Percentiles rank a stretch among this genome's conserved stretches.
Evolutionary conservation across 2,113 vertebrate genomes (phyloP).

Genomic region (Sminthopsis crassicaudata): DNA sequence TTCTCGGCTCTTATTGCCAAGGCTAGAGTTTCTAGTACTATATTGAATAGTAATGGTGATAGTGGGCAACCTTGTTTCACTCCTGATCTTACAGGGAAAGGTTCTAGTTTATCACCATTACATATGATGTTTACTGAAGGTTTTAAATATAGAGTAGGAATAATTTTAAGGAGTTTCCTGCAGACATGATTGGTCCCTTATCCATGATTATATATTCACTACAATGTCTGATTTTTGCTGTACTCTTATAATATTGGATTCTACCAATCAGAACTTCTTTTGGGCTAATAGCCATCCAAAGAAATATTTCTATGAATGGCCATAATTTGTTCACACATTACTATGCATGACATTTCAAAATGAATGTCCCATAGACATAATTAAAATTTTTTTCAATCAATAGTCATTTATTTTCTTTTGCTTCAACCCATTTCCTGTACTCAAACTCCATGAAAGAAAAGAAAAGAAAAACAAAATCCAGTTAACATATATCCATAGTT

Average conservation of each 20-base stretch:
- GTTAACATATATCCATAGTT: neutral
- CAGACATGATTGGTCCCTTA: neutral
- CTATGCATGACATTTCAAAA: neutral
- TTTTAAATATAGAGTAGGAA: constrained; percentile 26
- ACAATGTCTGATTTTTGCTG: constrained; percentile 41
- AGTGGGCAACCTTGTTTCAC: no score
- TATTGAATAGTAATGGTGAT: no score
- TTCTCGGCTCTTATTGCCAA: no score
- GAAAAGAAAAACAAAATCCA: neutral
- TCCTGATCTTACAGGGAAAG: no score
- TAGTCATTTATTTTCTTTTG: neutral
- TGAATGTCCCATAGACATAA: neutral
- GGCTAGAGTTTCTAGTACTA: no score
- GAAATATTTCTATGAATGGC: neutral
- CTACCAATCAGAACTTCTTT: neutral
- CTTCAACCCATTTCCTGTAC: neutral
- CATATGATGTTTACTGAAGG: no score
- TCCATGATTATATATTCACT: neutral
- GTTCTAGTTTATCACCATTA: no score
- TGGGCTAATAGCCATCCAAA: constrained; percentile 33
- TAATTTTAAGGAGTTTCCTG: neutral
- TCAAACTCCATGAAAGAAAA: neutral
- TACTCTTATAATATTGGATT: neutral
- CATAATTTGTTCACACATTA: neutral
- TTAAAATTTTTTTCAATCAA: neutral